These are phyloP conservation scores for Timandra comae DNA, from an alignment of 2,888 invertebrate species.

Conservation along the genomic window DNA sequence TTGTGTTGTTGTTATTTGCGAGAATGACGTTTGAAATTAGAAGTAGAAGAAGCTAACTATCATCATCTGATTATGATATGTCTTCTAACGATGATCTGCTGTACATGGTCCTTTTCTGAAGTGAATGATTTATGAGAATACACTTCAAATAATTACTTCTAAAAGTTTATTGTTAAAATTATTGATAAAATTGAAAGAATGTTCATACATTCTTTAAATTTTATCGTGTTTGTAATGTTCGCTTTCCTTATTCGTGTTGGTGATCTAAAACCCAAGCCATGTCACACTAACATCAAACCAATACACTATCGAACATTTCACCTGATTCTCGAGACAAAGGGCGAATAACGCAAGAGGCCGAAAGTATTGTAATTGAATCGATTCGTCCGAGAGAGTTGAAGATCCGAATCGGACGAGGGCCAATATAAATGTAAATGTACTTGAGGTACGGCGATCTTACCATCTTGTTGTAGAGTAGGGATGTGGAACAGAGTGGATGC, in stretches of 20 bases:
- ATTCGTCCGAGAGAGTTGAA: conserved; percentile 34
- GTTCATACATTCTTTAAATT: background rate
- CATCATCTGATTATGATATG: too few species aligned
- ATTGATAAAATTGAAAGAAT: background rate
- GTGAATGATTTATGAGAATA: too few species aligned
- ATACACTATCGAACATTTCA: background rate
- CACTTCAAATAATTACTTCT: too few species aligned
- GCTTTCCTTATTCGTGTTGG: background rate
- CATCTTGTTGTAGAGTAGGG: conserved; percentile 25
- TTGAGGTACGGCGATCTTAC: conserved; percentile 47
- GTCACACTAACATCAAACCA: background rate
- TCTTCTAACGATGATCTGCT: too few species aligned
- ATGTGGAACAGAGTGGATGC: conserved; percentile 1
- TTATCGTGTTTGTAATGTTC: too few species aligned
- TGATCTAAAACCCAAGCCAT: background rate
- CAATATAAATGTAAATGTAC: conserved; percentile 74
- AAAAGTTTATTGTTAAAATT: background rate
- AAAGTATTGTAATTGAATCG: conserved; percentile 50
- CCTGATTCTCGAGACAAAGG: background rate
- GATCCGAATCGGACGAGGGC: conserved; percentile 40
- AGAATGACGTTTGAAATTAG: too few species aligned
- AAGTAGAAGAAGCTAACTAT: too few species aligned
- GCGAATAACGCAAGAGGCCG: background rate
- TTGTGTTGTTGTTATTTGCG: too few species aligned
- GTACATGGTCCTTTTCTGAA: too few species aligned